These are phyloP conservation scores for Parelbella ahira DNA, from an alignment of 2,888 invertebrate species.

Conservation along the genomic window DNA sequence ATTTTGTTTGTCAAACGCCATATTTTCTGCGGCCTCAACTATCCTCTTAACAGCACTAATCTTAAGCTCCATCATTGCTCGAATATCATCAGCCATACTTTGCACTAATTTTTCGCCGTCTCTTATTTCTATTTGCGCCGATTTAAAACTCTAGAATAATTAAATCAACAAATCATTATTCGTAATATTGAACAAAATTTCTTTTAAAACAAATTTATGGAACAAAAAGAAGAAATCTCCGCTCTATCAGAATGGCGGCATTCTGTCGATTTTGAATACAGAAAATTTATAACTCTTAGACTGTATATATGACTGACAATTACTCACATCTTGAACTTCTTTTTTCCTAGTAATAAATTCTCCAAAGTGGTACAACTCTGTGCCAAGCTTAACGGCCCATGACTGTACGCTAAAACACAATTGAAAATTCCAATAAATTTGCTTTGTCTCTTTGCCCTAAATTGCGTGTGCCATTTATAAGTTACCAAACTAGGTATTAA, in stretches of 20 bases:
- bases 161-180: no score
- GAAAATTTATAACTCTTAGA: constrained; percentile 22
- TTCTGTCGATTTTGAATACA: constrained; percentile 90
- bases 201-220: no score
- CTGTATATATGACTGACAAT: background rate
- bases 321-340: constrained; percentile 87
- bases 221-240: no score
- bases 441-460: no score
- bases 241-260: no score
- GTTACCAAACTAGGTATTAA: background rate
- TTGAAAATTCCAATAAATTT: background rate
- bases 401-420: constrained; percentile 83
- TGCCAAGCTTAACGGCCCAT: constrained; percentile 91
- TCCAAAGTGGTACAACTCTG: constrained; percentile 89
- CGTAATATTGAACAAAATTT: no score
- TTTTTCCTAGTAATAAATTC: constrained; percentile 89
- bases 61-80: constrained; percentile 93
- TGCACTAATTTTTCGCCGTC: constrained; percentile 89
- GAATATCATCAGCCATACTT: constrained; percentile 91
- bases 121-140: constrained; percentile 86
- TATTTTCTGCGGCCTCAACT: constrained; percentile 92
- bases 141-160: constrained; percentile 86
- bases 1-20: constrained; percentile 82
- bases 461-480: no score
- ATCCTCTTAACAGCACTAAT: constrained; percentile 93